phyloP scores from a whole-genome alignment of 2,113 vertebrate genomes.

The Parotia lawesii region DNA sequence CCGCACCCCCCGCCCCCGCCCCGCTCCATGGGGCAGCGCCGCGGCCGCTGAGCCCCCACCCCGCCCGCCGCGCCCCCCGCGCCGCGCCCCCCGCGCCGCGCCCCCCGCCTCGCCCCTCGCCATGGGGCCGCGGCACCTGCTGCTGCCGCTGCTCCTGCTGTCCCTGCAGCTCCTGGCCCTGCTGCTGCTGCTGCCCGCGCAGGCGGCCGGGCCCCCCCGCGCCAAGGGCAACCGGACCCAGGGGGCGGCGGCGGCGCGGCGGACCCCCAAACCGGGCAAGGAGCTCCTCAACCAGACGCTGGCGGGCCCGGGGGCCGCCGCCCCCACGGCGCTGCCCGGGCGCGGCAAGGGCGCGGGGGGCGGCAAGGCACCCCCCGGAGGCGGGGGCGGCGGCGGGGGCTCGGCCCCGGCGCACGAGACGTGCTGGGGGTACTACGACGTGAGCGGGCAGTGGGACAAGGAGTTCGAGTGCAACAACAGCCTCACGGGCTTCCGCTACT shows the following conservation, averaged over 20 bases:
- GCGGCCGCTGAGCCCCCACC: too few relatives aligned
- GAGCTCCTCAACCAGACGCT: constrained; percentile 53
- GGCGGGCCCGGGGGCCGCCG: constrained; percentile 16
- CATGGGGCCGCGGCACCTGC: too few relatives aligned
- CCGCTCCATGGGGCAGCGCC: too few relatives aligned
- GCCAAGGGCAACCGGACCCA: too few relatives aligned
- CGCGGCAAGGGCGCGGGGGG: constrained; percentile 52
- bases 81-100: too few relatives aligned
- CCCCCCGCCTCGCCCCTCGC: too few relatives aligned
- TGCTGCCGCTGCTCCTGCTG: too few relatives aligned
- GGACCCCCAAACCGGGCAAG: constrained; percentile 32
- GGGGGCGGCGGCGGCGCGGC: background rate
- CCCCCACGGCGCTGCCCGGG: constrained; percentile 39
- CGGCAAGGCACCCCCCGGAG: constrained; percentile 2
- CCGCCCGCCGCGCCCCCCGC: too few relatives aligned
- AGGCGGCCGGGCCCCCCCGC: too few relatives aligned
- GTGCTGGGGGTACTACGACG: constrained; percentile 96
- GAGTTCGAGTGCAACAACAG: constrained; percentile 98
- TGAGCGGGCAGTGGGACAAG: constrained; percentile 96
- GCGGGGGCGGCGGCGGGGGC: constrained; percentile 53
- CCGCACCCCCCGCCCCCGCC: too few relatives aligned
- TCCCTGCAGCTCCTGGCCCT: too few relatives aligned
- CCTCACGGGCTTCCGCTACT: constrained; percentile 94
- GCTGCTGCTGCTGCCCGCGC: too few relatives aligned
- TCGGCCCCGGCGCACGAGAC: constrained; percentile 82